Conservation (phyloP, 2,113 vertebrate species). For the Sander vitreus region DNA sequence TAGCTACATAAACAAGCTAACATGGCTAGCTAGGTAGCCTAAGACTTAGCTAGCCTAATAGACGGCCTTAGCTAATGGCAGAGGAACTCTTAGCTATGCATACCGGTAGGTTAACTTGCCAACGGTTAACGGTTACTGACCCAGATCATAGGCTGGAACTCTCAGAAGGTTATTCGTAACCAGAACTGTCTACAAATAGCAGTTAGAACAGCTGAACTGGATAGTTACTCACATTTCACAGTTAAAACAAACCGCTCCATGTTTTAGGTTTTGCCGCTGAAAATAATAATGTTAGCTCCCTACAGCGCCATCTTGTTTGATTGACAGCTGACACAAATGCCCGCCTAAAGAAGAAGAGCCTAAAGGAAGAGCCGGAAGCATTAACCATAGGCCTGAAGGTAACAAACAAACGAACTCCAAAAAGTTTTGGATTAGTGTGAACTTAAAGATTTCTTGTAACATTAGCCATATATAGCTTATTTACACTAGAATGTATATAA, state of each 20-base stretch:
- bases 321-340: neutral
- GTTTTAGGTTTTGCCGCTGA: neutral
- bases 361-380: neutral
- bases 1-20: neutral
- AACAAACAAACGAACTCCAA: neutral
- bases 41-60: too few relatives aligned
- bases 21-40: neutral
- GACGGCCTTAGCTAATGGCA: neutral
- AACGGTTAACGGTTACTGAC: neutral
- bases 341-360: slow-evolving; percentile 11
- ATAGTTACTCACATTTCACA: slow-evolving; percentile 73
- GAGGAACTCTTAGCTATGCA: neutral
- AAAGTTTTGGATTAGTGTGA: neutral
- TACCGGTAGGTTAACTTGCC: neutral
- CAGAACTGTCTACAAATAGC: neutral
- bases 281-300: neutral
- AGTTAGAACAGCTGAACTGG: rapidly evolving
- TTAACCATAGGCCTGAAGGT: neutral
- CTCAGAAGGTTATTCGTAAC: neutral
- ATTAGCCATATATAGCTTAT: neutral
- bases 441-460: neutral
- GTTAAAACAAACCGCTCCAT: slow-evolving; percentile 71
- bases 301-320: neutral
- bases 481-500: neutral
- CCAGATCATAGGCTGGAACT: neutral